phyloP scores from a whole-genome alignment of 1,140 invertebrate species.

The Nomia melanderi region DNA sequence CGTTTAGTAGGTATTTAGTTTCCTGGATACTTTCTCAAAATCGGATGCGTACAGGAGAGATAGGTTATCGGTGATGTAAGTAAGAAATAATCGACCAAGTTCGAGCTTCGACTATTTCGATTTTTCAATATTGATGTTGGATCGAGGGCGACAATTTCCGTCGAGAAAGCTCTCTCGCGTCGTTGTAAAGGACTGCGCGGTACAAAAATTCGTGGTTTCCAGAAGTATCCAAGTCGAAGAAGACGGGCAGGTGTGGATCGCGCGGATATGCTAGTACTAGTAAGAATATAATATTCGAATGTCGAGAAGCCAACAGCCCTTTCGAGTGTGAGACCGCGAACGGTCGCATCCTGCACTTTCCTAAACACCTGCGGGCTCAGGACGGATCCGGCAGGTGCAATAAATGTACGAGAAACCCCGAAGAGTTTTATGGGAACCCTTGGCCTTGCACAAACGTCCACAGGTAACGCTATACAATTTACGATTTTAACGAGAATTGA shows the following conservation, averaged over 20 bases:
- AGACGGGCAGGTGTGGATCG: conserved; percentile 43
- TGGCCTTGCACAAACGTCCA: not conserved
- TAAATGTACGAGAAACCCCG: conserved; percentile 22
- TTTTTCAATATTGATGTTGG: not conserved
- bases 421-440: conserved; percentile 32
- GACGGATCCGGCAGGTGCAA: conserved; percentile 58
- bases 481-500: not conserved
- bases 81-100: not conserved
- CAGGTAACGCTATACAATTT: not conserved
- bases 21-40: not conserved
- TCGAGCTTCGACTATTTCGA: not conserved
- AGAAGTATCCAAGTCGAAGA: not conserved
- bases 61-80: too few relatives aligned
- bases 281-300: conserved; percentile 46
- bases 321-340: conserved; percentile 10
- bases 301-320: conserved; percentile 29
- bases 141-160: not conserved
- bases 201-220: conserved; percentile 1
- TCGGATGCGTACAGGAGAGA: not conserved
- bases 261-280: conserved; percentile 24
- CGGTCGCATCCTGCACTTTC: conserved; percentile 48
- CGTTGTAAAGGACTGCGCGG: not conserved
- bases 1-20: too few relatives aligned
- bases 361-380: conserved; percentile 61
- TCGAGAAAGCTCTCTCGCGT: not conserved